Evolutionary conservation across 1,140 invertebrate species (phyloP), one percentile per base, ranked within the genome.

Genomic region (Drosophila nebulosa): DNA sequence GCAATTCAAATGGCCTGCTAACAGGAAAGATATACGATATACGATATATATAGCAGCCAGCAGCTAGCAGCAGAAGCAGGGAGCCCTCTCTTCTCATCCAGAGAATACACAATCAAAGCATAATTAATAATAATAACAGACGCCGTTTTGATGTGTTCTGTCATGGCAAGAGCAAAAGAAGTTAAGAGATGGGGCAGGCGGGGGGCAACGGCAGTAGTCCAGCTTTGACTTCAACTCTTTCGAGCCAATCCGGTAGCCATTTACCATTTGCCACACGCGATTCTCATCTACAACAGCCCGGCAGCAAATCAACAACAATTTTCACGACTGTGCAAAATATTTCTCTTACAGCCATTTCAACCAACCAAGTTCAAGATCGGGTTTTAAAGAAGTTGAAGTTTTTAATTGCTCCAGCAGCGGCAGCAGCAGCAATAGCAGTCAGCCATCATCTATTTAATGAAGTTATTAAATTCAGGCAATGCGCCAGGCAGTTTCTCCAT

Each of bases 41-140:
- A n/a, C n/a, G n/a, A n/a, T n/a, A n/a, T n/a, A 10, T 3, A 32
- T 10, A 32, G 30, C 30, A 32, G 30, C 2, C 30, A 32, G 30
- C 6, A 5, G 27, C 27, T 9, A 9, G 27, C 1, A 30, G 27
- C 7, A n/a, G n/a, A n/a, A n/a, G n/a, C n/a, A n/a, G n/a, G n/a
- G 27, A 30, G 6, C 10, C 27, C 27, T 30, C 27, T 30, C 16
- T 6, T 14, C 14, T 42, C 39, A 16, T 57, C 46, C 65, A 79
- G 74, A 63, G 71, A 86, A 86, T 74, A 86, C 69, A 74, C 80
- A 88, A 65, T 69, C 70, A 86, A 86, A 86, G 84, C 83, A 88
- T 86, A 86, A 86, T 86, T 83, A 88, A 88, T 86, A 83, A 86
- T 86, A 86, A 86, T 86, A 86, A 86, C 83, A 88, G 75, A 81